Evolutionary conservation across 2,797 vertebrate species (phyloP).

Genomic region (Petrocephalus schoutedeni): DNA sequence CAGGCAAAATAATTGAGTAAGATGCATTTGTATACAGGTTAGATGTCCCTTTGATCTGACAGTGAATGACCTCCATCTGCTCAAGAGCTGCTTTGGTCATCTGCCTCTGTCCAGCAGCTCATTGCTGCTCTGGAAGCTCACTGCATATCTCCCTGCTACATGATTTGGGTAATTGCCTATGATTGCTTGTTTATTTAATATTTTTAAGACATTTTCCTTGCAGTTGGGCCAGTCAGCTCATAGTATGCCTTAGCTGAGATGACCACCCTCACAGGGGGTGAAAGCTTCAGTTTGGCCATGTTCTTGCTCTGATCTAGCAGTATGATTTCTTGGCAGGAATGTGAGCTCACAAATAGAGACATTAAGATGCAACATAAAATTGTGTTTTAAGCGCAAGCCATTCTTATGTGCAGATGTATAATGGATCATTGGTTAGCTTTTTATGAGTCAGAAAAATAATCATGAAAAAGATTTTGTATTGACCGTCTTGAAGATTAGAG

Average conservation of each 20-base stretch:
- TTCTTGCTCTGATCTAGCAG: constrained; percentile 27
- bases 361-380: background rate
- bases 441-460: background rate
- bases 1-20: constrained; percentile 67
- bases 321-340: constrained; percentile 84
- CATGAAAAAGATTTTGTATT: background rate
- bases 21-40: constrained; percentile 59
- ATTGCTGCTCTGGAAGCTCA: background rate
- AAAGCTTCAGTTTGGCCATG: background rate
- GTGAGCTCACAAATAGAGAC: constrained; percentile 66
- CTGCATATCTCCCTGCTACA: background rate
- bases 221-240: background rate
- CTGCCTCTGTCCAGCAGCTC: background rate
- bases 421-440: background rate
- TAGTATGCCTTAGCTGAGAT: background rate
- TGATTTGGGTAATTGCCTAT: background rate
- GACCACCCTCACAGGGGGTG: background rate
- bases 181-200: background rate
- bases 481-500: background rate
- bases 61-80: constrained; percentile 36
- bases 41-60: constrained; percentile 63
- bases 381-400: background rate
- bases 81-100: constrained; percentile 29
- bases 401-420: background rate
- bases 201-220: background rate